Base-by-base conservation (phyloP, 2,888 invertebrate species). In the Drosophila meridiana region DNA sequence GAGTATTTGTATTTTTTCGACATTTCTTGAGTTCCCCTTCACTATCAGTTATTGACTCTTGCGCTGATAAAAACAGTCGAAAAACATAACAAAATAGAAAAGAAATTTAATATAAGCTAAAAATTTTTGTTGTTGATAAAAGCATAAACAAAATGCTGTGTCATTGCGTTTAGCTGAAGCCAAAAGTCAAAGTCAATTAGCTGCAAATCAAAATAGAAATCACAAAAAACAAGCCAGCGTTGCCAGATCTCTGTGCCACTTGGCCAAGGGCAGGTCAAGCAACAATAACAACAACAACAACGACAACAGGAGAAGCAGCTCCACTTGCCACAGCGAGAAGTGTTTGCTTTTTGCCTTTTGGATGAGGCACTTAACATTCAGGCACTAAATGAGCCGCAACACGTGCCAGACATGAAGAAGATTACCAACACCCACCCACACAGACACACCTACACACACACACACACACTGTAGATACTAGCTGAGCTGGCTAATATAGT, bases 31-130 rank as follows among this genome's bases (percentile, higher is more conserved):
- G 43, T 20, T 61, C 59, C 57, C 59, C 43, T 55, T 55, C 60
- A 52, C 73, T 89, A 86, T 86, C 86, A 86, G 86, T 88, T 86
- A 86, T 86, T 86, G 88, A 89, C 90, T 90, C 66, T 81, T 83
- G 67, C 48, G 80, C 78, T 78, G 78, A 78, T 78, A 78, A 78
- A 65, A 50, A 42, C 40, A 50, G 66, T 56, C 50, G 42, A 65
- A 47, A 47, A 59, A 45, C 5, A 13, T 45, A 48, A 48, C 32
- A 45, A 9, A 28, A 40, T 13, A 40, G 36, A 59, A 30, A 50
- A 42, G 42, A 20, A 55, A 38, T 32, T 42, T 26, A 56, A 42
- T 64, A 48, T 42, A 55, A 47, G 65, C 61, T 53, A 57, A 73
- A 68, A 70, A 76, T 70, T 59, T 67, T 62, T 82, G 72, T 71